These are phyloP conservation scores for Neuroscelio doddi DNA, from an alignment of 2,888 invertebrate genomes.

Conservation along the genomic window DNA sequence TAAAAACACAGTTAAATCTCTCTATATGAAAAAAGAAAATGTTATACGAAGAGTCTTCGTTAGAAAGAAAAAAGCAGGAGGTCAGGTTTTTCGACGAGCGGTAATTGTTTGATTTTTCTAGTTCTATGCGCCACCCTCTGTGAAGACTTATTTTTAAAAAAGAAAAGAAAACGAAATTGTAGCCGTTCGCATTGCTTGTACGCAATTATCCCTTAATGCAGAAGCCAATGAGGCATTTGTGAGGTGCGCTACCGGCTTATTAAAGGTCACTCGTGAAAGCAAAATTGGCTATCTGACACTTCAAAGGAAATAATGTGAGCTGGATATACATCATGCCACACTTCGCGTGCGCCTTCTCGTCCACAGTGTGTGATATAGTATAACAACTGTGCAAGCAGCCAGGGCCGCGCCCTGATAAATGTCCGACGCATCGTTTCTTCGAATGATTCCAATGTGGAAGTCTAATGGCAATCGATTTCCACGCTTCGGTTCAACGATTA, in stretches of 20 bases:
- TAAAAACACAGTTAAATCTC: too few relatives aligned
- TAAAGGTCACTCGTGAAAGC: constrained; percentile 6
- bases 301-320: constrained; percentile 11
- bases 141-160: neutral
- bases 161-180: neutral
- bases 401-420: neutral
- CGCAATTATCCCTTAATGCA: constrained; percentile 10
- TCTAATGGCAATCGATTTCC: neutral
- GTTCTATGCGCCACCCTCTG: too few relatives aligned
- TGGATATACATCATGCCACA: neutral
- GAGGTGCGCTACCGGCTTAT: constrained; percentile 6
- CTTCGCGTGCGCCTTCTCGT: neutral
- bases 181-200: too few relatives aligned
- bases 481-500: too few relatives aligned
- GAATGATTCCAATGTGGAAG: neutral
- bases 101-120: neutral
- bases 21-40: too few relatives aligned
- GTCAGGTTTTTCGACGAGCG: too few relatives aligned
- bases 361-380: neutral
- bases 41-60: too few relatives aligned
- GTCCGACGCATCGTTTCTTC: neutral
- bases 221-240: constrained; percentile 2
- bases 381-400: neutral
- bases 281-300: constrained; percentile 12
- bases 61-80: neutral